Evolutionary conservation across 1,140 invertebrate genomes (phyloP).

Genomic region (Yoshiicerus persimilis): DNA sequence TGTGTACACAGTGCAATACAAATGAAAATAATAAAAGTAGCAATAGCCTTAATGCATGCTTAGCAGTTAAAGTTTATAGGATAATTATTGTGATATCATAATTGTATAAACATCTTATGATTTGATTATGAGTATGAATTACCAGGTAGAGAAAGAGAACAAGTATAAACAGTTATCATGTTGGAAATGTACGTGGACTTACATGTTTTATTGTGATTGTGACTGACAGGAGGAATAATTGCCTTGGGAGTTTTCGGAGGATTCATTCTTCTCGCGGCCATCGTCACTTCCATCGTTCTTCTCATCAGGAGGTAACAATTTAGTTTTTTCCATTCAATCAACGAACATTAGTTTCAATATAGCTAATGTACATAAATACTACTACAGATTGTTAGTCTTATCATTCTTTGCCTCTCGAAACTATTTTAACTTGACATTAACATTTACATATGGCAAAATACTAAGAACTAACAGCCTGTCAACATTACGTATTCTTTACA

Average conservation of each 20-base stretch:
- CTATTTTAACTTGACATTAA: not conserved
- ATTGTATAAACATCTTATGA: not conserved
- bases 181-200: not conserved
- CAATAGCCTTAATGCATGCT: no score
- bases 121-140: not conserved
- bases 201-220: not conserved
- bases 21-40: no score
- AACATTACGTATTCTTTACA: not conserved
- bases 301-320: conserved; percentile 76
- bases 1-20: no score
- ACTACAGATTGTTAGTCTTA: not conserved
- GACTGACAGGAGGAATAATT: conserved; percentile 11
- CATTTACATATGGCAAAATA: not conserved
- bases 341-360: not conserved
- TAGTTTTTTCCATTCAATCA: not conserved
- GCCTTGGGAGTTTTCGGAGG: conserved; percentile 66
- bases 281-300: conserved; percentile 85
- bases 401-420: not conserved
- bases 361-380: not conserved
- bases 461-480: not conserved
- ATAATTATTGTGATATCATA: not conserved
- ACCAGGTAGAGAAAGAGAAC: not conserved
- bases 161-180: not conserved
- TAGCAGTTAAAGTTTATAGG: not conserved
- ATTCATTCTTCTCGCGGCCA: conserved; percentile 83